Percentiles rank a stretch among this genome's conserved stretches.
These are phyloP conservation scores for Dipus sagitta DNA, from an alignment of 2,797 vertebrate species.

Conservation along the genomic window DNA sequence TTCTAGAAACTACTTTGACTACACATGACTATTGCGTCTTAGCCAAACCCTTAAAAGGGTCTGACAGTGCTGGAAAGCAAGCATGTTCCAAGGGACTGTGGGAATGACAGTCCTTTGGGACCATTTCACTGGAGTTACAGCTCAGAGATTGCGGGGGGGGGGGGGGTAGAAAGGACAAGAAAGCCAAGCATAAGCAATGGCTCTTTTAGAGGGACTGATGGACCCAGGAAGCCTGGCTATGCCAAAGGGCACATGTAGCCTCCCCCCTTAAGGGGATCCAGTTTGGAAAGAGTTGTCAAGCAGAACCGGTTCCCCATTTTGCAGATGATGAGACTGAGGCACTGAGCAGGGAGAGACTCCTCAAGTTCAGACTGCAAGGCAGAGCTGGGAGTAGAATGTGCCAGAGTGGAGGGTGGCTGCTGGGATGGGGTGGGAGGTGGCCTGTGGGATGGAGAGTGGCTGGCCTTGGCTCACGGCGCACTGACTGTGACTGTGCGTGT, in stretches of 20 bases:
- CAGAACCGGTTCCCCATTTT: neutral
- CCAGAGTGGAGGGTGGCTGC: neutral
- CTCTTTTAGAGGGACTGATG: neutral
- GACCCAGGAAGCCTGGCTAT: no score
- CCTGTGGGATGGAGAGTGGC: neutral
- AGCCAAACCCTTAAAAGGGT: neutral
- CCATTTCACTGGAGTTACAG: neutral
- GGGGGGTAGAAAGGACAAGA: neutral
- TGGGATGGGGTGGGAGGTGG: no score
- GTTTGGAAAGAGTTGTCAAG: neutral
- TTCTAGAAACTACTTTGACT: neutral
- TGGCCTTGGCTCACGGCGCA: neutral
- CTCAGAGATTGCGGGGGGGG: neutral
- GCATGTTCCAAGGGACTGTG: neutral
- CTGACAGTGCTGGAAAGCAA: neutral
- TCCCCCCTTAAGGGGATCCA: neutral
- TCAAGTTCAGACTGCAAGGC: neutral
- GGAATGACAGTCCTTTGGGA: neutral
- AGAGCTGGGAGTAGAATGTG: neutral
- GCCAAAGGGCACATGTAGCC: neutral
- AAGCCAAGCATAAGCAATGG: neutral
- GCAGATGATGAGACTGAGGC: conserved; percentile 24
- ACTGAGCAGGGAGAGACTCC: neutral
- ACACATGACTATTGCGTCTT: neutral
- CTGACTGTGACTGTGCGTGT: conserved; percentile 77